These are phyloP conservation scores for Noctua janthina DNA, from an alignment of 2,888 invertebrate genomes.

Conservation along the genomic window DNA sequence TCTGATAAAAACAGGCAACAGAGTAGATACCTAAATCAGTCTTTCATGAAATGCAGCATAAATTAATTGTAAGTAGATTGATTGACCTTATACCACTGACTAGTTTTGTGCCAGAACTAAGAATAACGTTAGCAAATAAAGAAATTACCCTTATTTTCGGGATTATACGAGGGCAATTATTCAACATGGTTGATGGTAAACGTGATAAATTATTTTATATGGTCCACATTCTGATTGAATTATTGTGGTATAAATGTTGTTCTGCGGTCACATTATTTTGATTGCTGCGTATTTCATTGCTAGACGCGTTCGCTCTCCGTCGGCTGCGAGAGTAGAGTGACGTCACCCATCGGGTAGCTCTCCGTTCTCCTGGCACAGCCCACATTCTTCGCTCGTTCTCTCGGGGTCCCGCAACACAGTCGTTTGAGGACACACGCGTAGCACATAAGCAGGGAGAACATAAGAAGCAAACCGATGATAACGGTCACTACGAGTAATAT, in stretches of 20 bases:
- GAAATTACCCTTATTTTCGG: constrained; percentile 24
- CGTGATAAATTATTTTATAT: constrained; percentile 37
- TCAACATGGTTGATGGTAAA: constrained; percentile 28
- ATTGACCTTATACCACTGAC: constrained; percentile 28
- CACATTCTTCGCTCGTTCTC: constrained; percentile 85
- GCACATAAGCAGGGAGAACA: constrained; percentile 92
- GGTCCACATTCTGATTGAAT: constrained; percentile 34
- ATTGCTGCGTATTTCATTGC: constrained; percentile 25
- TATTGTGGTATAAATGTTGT: constrained; percentile 35
- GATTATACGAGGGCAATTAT: constrained; percentile 39
- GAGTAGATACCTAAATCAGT: constrained; percentile 58
- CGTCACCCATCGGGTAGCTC: constrained; percentile 91
- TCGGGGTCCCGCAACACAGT: constrained; percentile 90
- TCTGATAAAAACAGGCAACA: constrained; percentile 34
- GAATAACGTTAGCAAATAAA: constrained; percentile 30
- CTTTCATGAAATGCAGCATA: constrained; percentile 53
- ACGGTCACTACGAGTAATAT: constrained; percentile 91
- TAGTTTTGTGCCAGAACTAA: constrained; percentile 31
- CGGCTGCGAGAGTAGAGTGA: constrained; percentile 91
- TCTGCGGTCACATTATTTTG: constrained; percentile 42
- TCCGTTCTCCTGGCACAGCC: constrained; percentile 84
- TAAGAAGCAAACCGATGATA: constrained; percentile 90
- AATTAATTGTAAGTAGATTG: constrained; percentile 18
- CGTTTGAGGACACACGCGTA: constrained; percentile 92
- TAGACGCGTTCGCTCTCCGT: constrained; percentile 90